Evolutionary conservation across 2,797 vertebrate genomes (phyloP), one percentile per base, ranked within the genome.

Genomic region (Trachurus trachurus): DNA sequence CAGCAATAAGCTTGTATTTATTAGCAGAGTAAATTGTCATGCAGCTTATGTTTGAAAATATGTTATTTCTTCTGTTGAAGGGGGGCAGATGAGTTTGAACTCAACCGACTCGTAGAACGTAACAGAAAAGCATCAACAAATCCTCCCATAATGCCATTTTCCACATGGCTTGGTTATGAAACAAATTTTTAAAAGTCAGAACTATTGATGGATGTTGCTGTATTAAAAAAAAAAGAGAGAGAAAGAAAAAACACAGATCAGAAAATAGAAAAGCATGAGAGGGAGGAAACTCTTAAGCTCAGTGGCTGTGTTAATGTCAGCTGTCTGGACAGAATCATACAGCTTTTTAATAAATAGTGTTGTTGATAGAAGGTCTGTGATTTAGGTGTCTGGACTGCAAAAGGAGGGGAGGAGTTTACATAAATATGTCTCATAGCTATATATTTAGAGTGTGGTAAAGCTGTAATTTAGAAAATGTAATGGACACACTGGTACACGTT

Each of bases 291-390:
- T 44, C 40, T 34, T 2, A 17, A 54, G 71, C 69, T 84, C 74
- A 79, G 39, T 60, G 66, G 40, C 60, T 74, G 69, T 66, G 76
- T 81, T 84, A 67, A 74, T 71, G 66, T 68, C 63, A 74, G n/a
- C 64, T 81, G 52, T 85, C 83, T 78, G 50, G 62, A 47, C 19
- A 66, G 45, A 82, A 78, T 21, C 56, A 56, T 66, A 64, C 59
- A 60, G 40, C 67, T 82, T 75, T 79, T 54, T 68, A 65, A 76
- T 61, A 49, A 66, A 29, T 66, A 50, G 47, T 44, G 29, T 21
- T 49, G 29, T 69, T 69, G 31, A 69, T 59, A 6, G 22, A 26
- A 44, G 21, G 29, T 34, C 6, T 42, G 12, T 26, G 9, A 47
- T 58, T 74, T 66, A 44, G 2, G 8, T 81, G 69, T 31, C 61